A percentile compares a stretch with the other conserved stretches of the same genome.
Evolutionary conservation across 2,113 vertebrate genomes (phyloP).

Genomic region (Cathartes aura): DNA sequence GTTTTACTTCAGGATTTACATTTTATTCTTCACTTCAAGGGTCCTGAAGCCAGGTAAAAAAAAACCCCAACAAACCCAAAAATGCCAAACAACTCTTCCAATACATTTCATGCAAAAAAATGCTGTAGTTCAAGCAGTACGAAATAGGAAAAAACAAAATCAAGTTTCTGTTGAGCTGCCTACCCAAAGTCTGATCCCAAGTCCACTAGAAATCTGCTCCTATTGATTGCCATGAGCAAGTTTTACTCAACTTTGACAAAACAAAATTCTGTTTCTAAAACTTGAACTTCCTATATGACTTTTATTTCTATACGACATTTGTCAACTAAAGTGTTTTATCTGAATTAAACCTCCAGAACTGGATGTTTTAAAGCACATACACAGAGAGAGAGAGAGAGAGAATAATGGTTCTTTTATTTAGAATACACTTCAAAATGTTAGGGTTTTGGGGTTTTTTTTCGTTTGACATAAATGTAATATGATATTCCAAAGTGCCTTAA

Average conservation of each 20-base stretch:
- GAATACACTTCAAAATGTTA: not conserved
- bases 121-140: not conserved
- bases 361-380: not conserved
- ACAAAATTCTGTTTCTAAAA: not conserved
- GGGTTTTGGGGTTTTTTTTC: not conserved
- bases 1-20: not conserved
- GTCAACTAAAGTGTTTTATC: not conserved
- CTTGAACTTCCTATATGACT: not conserved
- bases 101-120: not conserved
- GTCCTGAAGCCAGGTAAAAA: not conserved
- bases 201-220: not conserved
- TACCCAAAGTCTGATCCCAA: not conserved
- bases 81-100: not conserved
- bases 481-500: not conserved
- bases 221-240: not conserved
- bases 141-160: not conserved
- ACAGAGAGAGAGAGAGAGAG: not conserved
- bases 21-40: not conserved
- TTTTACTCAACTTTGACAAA: not conserved
- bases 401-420: not conserved
- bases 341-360: not conserved
- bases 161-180: not conserved
- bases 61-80: fast-evolving
- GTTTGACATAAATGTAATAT: not conserved
- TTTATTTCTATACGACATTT: not conserved